phyloP scores from a whole-genome alignment of 2,888 invertebrate species.

The Cabera pusaria region DNA sequence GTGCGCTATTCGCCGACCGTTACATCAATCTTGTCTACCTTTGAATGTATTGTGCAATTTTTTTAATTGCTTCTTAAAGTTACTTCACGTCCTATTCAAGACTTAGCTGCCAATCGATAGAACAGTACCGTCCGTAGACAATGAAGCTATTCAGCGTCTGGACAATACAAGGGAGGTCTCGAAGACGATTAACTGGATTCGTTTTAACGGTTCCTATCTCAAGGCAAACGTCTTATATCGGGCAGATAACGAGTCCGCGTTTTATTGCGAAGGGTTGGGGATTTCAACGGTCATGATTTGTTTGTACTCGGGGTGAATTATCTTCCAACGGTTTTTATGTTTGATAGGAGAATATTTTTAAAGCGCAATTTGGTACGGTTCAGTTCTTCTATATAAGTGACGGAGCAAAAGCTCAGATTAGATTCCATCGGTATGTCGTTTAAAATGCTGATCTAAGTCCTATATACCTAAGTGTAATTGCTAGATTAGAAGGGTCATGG shows the following conservation, averaged over 20 bases:
- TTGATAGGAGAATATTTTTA: constrained; percentile 1
- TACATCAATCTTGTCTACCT: constrained; percentile 78
- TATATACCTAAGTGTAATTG: constrained; percentile 17
- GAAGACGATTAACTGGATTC: constrained; percentile 67
- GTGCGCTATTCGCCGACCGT: constrained; percentile 73
- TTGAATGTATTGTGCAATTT: constrained; percentile 62
- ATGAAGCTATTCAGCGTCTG: constrained; percentile 69
- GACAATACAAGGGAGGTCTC: constrained; percentile 46
- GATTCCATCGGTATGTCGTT: too few relatives aligned
- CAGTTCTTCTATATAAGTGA: too few relatives aligned
- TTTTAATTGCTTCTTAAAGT: constrained; percentile 35
- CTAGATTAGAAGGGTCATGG: constrained; percentile 18
- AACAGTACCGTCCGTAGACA: constrained; percentile 44
- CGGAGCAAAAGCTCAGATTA: too few relatives aligned
- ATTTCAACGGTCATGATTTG: constrained; percentile 26
- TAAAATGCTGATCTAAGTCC: too few relatives aligned
- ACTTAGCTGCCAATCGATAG: too few relatives aligned
- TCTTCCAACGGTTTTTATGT: constrained; percentile 22
- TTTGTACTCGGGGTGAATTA: constrained; percentile 30
- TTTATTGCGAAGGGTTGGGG: constrained; percentile 27
- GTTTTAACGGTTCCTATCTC: constrained; percentile 61
- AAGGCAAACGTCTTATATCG: constrained; percentile 36
- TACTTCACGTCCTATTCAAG: constrained; percentile 19
- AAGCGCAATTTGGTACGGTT: constrained; percentile 1
- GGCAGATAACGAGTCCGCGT: constrained; percentile 35